phyloP scores from a whole-genome alignment of 1,140 invertebrate genomes.

The Neocloeon triangulifer region DNA sequence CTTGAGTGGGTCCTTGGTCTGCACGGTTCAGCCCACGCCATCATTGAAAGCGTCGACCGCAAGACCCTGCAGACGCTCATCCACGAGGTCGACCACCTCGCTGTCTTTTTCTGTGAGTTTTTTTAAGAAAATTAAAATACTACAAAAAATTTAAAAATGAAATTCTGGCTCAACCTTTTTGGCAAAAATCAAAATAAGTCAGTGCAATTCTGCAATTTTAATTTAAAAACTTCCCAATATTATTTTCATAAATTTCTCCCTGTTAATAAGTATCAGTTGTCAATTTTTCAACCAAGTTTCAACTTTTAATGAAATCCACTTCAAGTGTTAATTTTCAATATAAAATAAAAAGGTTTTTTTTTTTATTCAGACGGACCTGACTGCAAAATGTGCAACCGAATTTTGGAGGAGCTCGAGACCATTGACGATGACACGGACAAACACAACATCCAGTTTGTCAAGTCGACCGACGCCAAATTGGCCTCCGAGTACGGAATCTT shows the following conservation, averaged over 20 bases:
- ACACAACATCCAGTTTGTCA: constrained; percentile 82
- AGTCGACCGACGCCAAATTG: constrained; percentile 70
- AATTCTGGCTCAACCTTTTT: too few species aligned
- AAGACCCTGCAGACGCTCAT: constrained; percentile 75
- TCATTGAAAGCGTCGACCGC: constrained; percentile 78
- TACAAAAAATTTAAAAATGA: too few species aligned
- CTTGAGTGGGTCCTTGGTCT: constrained; percentile 74
- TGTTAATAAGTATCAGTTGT: too few species aligned
- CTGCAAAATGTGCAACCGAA: constrained; percentile 54
- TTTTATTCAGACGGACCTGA: constrained; percentile 49
- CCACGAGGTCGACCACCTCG: constrained; percentile 72
- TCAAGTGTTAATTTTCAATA: too few species aligned
- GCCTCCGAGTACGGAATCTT: constrained; percentile 80
- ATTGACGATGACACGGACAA: constrained; percentile 87
- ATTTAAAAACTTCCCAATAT: too few species aligned
- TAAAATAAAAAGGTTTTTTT: constrained; percentile 8
- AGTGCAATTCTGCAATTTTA: too few species aligned
- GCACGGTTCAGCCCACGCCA: constrained; percentile 60
- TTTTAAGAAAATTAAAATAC: too few species aligned
- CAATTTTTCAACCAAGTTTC: too few species aligned
- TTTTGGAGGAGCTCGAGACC: constrained; percentile 73
- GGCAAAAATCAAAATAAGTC: too few species aligned
- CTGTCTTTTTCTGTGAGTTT: constrained; percentile 77
- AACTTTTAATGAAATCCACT: too few species aligned
- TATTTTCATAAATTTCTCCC: too few species aligned